Base-by-base conservation (phyloP, 2,797 vertebrate genomes). In the Ambastaia sidthimunki region DNA sequence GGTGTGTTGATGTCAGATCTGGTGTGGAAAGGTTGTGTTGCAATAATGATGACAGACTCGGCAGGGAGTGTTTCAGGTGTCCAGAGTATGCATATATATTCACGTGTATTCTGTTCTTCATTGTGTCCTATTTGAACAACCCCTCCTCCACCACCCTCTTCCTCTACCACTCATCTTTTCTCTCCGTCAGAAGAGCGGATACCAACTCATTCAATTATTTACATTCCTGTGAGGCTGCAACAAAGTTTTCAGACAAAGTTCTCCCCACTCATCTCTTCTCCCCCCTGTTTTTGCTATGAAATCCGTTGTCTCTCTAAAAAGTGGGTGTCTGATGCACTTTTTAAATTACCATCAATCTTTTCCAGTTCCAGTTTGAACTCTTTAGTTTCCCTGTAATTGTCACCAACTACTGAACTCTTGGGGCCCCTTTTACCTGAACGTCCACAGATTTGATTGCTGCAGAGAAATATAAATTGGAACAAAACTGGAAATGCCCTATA, bases 141-240 rank as follows among this genome's bases (percentile, higher is more conserved):
- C 31, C 34, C 37, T 47, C 62, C 11, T 67, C 50, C 55, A 57
- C 54, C 57, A n/a, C 59, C 52, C 19, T 71, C 50, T 67, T 55
- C 37, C 80, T 68, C 86, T 83, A 87, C 82, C 84, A 68, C 65
- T 55, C 79, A 86, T 77, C 74, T 79, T 74, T 67, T 54, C 52
- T 70, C 70, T 67, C 69, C 73, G 55, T 76, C 44, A 71, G 73
- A 83, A 86, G 86, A 85, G 85, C 76, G 86, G 87, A 86, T 84
- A 85, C 84, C 88, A 86, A 86, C 63, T 0, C 34, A 78, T 88
- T 92, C 86, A 92, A 92, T 93, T 93, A 93, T 93, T 93, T 87
- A 93, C 78, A 85, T 86, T 82, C 84, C 83, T 85, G 82, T 73
- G 78, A 87, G 84, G 86, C 87, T 78, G 86, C 86, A 89, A 91